phyloP scores from a whole-genome alignment of 2,797 vertebrate species.

The Schizopygopsis malacanthus region DNA sequence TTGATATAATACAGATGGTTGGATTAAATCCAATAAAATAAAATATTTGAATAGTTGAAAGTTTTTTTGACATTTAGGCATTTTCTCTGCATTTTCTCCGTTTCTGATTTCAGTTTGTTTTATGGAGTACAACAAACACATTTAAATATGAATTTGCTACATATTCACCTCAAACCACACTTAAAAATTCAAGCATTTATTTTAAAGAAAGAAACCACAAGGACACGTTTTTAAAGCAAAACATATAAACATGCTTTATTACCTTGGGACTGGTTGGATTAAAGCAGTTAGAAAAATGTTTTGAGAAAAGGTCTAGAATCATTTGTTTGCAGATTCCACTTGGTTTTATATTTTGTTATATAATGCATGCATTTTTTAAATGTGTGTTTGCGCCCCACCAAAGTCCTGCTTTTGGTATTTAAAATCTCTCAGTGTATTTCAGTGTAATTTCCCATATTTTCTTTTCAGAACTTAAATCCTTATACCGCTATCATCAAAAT shows the following conservation, averaged over 20 bases:
- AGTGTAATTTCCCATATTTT: constrained; percentile 42
- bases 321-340: neutral
- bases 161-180: neutral
- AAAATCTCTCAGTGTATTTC: neutral
- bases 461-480: constrained; percentile 56
- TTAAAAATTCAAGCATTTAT: neutral
- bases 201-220: neutral
- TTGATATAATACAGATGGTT: neutral
- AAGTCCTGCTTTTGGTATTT: neutral
- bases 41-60: neutral
- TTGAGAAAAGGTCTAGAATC: neutral
- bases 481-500: constrained; percentile 76
- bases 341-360: neutral
- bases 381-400: neutral
- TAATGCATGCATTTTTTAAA: neutral
- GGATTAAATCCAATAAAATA: neutral
- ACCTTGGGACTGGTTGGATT: neutral
- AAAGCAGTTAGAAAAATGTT: neutral
- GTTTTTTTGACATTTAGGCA: neutral
- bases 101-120: neutral
- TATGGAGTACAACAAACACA: neutral
- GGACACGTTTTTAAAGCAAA: neutral
- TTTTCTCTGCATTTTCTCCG: neutral
- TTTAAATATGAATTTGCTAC: neutral
- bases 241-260: neutral